Evolutionary conservation across 2,797 vertebrate species (phyloP).

Genomic region (Acrocephalus scirpaceus): DNA sequence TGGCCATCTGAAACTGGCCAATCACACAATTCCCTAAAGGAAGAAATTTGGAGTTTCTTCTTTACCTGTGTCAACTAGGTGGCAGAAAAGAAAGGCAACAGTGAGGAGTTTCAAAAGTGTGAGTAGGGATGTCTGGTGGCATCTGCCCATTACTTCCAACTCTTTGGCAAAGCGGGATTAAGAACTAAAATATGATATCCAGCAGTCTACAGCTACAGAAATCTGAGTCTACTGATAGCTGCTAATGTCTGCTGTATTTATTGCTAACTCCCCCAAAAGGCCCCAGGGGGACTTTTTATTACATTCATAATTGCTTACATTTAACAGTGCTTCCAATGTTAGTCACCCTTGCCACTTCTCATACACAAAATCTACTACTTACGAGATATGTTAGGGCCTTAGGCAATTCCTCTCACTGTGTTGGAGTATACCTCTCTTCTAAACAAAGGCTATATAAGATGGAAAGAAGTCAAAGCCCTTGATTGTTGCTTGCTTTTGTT

Average conservation of each 20-base stretch:
- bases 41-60: slow-evolving; percentile 8
- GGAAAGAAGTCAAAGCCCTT: not conserved
- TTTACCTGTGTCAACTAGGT: slow-evolving; percentile 13
- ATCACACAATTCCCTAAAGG: slow-evolving; percentile 6
- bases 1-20: not conserved
- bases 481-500: not conserved
- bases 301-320: slow-evolving; percentile 13
- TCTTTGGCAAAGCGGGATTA: not conserved
- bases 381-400: not conserved
- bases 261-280: not conserved
- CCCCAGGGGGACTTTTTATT: slow-evolving; percentile 25
- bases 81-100: not conserved
- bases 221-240: not conserved
- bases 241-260: not conserved
- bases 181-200: not conserved
- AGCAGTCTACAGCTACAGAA: not conserved
- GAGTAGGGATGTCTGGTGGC: not conserved
- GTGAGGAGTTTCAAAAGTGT: not conserved
- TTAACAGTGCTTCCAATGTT: not conserved
- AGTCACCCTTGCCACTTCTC: slow-evolving; percentile 45
- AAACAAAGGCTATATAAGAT: not conserved
- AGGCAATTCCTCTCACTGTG: not conserved
- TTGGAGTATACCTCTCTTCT: not conserved
- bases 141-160: not conserved
- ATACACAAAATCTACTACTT: slow-evolving; percentile 19